phyloP scores from a whole-genome alignment of 2,888 invertebrate species.

The Aphrophora alni region DNA sequence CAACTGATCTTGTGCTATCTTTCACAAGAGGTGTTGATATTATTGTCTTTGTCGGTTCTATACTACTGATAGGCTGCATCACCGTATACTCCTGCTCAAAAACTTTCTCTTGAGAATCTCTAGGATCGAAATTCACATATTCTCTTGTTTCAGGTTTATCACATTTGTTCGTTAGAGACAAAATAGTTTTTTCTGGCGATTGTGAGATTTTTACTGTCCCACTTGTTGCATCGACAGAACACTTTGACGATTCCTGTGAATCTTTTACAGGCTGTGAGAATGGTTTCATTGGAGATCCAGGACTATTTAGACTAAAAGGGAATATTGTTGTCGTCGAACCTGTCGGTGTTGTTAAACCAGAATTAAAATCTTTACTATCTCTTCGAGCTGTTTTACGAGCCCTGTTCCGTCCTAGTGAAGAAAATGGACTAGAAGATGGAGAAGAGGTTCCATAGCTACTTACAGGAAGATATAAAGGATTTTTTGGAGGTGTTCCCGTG shows the following conservation, averaged over 20 bases:
- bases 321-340: slow-evolving; percentile 70
- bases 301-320: slow-evolving; percentile 72
- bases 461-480: slow-evolving; percentile 59
- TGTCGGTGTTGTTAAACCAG: slow-evolving; percentile 62
- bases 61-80: slow-evolving; percentile 41
- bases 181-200: slow-evolving; percentile 1
- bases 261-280: slow-evolving; percentile 52
- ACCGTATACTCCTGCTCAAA: slow-evolving; percentile 47
- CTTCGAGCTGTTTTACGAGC: slow-evolving; percentile 53
- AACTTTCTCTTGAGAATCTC: slow-evolving; percentile 25
- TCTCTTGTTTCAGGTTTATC: slow-evolving; percentile 35
- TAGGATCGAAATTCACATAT: slow-evolving; percentile 54
- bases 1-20: neutral
- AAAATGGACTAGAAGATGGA: slow-evolving; percentile 59
- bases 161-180: neutral
- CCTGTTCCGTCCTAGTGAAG: slow-evolving; percentile 58
- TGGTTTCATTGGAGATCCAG: slow-evolving; percentile 66
- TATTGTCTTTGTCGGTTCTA: slow-evolving; percentile 47
- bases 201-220: slow-evolving; percentile 47
- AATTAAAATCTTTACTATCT: slow-evolving; percentile 56
- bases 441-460: slow-evolving; percentile 56
- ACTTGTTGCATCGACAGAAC: slow-evolving; percentile 55
- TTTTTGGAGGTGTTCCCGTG: slow-evolving; percentile 58
- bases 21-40: slow-evolving; percentile 36
- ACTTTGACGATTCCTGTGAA: slow-evolving; percentile 51